A percentile compares a stretch with the other conserved stretches of the same genome.
Evolutionary conservation across 2,888 invertebrate species (phyloP).

Genomic region (Horisme vitalbata): DNA sequence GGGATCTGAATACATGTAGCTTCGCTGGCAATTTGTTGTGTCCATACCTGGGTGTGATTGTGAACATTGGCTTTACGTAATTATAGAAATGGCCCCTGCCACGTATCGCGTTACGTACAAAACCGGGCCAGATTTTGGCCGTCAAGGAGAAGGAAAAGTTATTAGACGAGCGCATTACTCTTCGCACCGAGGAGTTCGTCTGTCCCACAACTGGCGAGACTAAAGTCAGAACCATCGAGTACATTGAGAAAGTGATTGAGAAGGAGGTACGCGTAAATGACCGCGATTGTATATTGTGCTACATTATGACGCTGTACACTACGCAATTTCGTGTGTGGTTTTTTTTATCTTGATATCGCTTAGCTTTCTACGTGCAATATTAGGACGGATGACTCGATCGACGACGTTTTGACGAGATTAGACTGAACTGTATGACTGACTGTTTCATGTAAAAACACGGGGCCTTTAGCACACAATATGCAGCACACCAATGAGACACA

Average conservation of each 20-base stretch:
- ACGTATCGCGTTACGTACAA: conserved; percentile 93
- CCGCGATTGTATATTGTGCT: conserved; percentile 71
- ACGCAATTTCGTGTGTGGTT: conserved; percentile 72
- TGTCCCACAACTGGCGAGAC: conserved; percentile 93
- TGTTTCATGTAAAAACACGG: conserved; percentile 31
- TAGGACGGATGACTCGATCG: conserved; percentile 38
- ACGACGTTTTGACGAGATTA: conserved; percentile 34
- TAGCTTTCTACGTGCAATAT: conserved; percentile 71
- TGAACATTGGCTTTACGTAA: conserved; percentile 77
- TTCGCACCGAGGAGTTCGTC: conserved; percentile 93
- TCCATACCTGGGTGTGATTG: conserved; percentile 66
- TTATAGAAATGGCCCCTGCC: conserved; percentile 87
- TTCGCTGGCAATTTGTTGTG: conserved; percentile 61
- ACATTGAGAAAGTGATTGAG: conserved; percentile 97
- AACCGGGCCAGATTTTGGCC: conserved; percentile 91
- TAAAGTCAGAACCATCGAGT: conserved; percentile 95
- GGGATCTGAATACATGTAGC: conserved; percentile 61
- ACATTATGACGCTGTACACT: conserved; percentile 73
- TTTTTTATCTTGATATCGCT: conserved; percentile 66
- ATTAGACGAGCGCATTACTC: conserved; percentile 93
- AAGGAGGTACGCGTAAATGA: conserved; percentile 90
- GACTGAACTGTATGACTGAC: conserved; percentile 29
- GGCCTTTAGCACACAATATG: conserved; percentile 33
- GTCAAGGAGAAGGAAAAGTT: conserved; percentile 95
- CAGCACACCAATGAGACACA: conserved; percentile 32